These are phyloP conservation scores for Xiphorhynchus erythropygius DNA, from an alignment of 2,797 vertebrate genomes.

Conservation along the genomic window DNA sequence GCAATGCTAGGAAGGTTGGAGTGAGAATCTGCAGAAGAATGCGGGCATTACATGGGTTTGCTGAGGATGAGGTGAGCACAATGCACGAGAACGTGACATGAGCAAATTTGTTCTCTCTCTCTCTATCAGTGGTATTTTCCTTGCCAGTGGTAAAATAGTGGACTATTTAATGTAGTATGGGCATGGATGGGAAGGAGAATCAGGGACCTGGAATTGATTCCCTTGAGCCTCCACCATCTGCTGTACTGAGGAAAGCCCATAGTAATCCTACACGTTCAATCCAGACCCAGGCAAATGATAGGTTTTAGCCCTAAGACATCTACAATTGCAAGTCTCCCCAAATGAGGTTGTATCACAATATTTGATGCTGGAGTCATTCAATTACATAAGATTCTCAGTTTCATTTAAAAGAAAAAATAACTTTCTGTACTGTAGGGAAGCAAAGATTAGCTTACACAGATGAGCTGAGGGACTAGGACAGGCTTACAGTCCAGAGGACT, in stretches of 20 bases:
- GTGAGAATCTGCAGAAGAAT: not conserved
- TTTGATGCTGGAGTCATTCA: not conserved
- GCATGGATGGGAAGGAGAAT: not conserved
- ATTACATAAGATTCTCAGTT: not conserved
- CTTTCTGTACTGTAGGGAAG: not conserved
- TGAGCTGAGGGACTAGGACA: not conserved
- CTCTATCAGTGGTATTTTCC: not conserved
- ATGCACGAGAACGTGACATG: fast-evolving
- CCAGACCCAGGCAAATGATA: not conserved
- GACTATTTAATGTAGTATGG: not conserved
- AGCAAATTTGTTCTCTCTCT: not conserved
- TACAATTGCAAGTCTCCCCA: not conserved
- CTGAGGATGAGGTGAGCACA: not conserved
- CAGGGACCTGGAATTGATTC: not conserved
- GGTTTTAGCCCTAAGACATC: not conserved
- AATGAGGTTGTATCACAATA: not conserved
- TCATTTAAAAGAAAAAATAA: constrained; percentile 23
- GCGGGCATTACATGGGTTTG: not conserved
- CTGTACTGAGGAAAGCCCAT: not conserved
- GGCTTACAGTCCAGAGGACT: not conserved
- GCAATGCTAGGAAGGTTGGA: not conserved
- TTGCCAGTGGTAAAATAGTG: not conserved
- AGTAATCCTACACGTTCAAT: not conserved
- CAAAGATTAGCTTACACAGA: not conserved
- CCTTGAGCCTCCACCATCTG: not conserved